Base-by-base conservation (phyloP, 2,113 vertebrate genomes). In the Cheilinus undulatus region DNA sequence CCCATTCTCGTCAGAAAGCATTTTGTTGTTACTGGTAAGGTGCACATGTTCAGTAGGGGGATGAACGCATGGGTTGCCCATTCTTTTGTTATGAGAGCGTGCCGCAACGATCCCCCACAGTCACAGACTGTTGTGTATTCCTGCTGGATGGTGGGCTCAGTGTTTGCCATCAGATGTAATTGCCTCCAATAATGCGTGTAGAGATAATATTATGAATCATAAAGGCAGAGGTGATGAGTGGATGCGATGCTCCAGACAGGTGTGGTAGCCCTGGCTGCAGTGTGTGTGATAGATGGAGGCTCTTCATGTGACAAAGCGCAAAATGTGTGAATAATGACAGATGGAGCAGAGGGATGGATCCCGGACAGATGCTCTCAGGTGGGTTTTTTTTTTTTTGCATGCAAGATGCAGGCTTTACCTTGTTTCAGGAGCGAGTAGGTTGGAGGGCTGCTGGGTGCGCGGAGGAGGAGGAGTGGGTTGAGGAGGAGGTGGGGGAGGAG, bases 351-450 rank as follows among this genome's bases (percentile, higher is more conserved):
- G 28, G 53, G 1, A 78, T 78, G 80, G 40, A 23, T 43, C 14
- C 40, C 17, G 14, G 14, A 42, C 14, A 42, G 40, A 7, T 42
- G 14, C 40, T 38, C 24, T 67, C 40, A 4, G 26, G 53, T 54
- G 67, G 17, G 59, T 53, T 28, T 58, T 14, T 40, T 40, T 40
- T 38, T 12, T 38, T 38, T 40, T 32, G 23, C 83, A 89, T 89
- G 87, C 85, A 80, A n/a, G 70, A 80, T 62, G 60, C 34, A 32
- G 76, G 73, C 13, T 84, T 88, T 89, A 88, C 84, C 87, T 89
- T 79, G 23, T 50, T 53, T 78, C 13, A n/a, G 78, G 63, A 58
- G 15, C 73, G 71, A 51, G 45, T 71, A 65, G 78, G 74, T 58
- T 70, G 73, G 27, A 69, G 54, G 68, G 65, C 13, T 68, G 70